Conservation (phyloP, 23 tunicate genomes). For the Ciona savignyi region DNA sequence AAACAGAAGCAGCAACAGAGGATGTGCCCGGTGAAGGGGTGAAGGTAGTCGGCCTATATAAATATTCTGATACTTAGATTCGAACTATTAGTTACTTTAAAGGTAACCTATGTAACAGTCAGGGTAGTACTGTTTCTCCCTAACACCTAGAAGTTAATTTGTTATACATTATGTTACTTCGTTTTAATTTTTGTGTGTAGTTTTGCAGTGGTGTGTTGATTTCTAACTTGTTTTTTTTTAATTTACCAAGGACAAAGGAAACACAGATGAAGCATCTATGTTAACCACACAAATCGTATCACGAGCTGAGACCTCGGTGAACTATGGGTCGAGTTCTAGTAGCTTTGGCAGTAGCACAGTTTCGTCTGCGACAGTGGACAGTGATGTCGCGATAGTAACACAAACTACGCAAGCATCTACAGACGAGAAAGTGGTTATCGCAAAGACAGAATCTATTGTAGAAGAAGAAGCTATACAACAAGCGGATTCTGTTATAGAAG, state of each 20-base stretch:
- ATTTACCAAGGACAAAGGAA: background rate
- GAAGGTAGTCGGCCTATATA: too few relatives aligned
- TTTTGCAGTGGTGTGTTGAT: background rate
- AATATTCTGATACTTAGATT: too few relatives aligned
- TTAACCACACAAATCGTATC: slow-evolving; percentile 16
- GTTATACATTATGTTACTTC: too few relatives aligned
- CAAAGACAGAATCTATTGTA: background rate
- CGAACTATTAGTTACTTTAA: too few relatives aligned
- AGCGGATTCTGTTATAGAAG: slow-evolving; percentile 7
- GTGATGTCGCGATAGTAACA: background rate
- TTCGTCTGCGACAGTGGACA: slow-evolving; percentile 6
- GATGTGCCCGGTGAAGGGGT: slow-evolving; percentile 20
- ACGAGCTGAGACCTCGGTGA: slow-evolving; percentile 20
- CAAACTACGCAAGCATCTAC: background rate
- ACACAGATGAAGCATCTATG: slow-evolving; percentile 4
- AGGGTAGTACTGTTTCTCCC: too few relatives aligned
- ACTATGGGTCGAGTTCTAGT: slow-evolving; percentile 27
- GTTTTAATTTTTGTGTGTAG: background rate
- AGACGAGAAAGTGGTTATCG: background rate
- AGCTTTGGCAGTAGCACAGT: slow-evolving; percentile 23
- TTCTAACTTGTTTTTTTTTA: background rate
- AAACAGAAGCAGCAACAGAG: slow-evolving; percentile 3
- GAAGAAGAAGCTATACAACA: background rate
- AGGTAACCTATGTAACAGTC: too few relatives aligned
- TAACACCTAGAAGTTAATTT: too few relatives aligned